Percentiles rank a stretch among this genome's conserved stretches.
These are phyloP conservation scores for Mycteria americana DNA, from an alignment of 2,797 vertebrate genomes.

Conservation along the genomic window DNA sequence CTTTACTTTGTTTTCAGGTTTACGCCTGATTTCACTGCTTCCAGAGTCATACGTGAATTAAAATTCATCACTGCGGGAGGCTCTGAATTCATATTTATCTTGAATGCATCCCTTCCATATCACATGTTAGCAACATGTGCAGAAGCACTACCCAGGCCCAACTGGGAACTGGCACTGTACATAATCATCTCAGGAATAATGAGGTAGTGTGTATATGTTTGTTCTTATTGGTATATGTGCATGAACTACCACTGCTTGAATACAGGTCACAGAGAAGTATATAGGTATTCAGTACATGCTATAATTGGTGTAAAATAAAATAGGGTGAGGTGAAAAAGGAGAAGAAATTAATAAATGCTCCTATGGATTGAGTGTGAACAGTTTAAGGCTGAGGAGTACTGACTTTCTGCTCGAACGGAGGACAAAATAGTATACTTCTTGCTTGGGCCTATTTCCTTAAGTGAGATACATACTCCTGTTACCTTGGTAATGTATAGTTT, in stretches of 20 bases:
- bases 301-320: neutral
- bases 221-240: rapidly evolving
- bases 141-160: slow-evolving; percentile 92
- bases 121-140: slow-evolving; percentile 95
- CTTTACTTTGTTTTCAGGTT: slow-evolving; percentile 80
- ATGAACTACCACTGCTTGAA: rapidly evolving
- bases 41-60: slow-evolving; percentile 94
- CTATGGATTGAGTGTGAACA: neutral
- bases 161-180: slow-evolving; percentile 95
- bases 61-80: slow-evolving; percentile 90
- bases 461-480: neutral
- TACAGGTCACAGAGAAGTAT: neutral
- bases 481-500: neutral
- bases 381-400: neutral
- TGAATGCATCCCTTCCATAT: slow-evolving; percentile 97
- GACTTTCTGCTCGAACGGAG: neutral
- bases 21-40: slow-evolving; percentile 98
- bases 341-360: neutral
- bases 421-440: neutral
- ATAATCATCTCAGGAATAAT: slow-evolving; percentile 93
- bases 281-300: neutral
- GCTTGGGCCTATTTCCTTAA: neutral
- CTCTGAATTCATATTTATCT: slow-evolving; percentile 91
- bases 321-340: neutral
- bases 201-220: slow-evolving; percentile 78